Evolutionary conservation across 2,888 invertebrate genomes (phyloP), one percentile per base, ranked within the genome.

Genomic region (Dryocosmus kuriphilus): DNA sequence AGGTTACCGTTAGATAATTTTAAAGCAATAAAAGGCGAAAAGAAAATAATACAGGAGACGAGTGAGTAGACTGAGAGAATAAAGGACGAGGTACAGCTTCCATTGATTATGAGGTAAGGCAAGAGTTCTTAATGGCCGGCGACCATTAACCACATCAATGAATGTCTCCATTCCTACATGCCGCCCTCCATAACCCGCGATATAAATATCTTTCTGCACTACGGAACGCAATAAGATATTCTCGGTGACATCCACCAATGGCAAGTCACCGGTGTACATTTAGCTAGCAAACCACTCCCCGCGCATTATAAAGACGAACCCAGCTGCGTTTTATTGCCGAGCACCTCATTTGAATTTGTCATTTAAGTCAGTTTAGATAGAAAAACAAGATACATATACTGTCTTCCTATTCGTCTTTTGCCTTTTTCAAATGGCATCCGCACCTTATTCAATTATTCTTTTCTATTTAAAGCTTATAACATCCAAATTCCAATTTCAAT

Each of bases 131-230:
- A 89, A 89, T 89, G 87, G 88, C 87, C 82, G 87, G 86, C 89
- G 86, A 83, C 85, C 87, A 88, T 88, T 87, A 86, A 87, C 88
- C 87, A 87, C 87, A 85, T 89, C 88, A 89, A 89, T 89, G 89
- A 86, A 89, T 82, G 84, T 81, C 83, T 87, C 85, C 83, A 86
- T 86, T 87, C 83, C 83, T 85, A 84, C 86, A 85, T 85, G 84
- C 83, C 85, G 85, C 84, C 79, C 86, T 82, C 86, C 81, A 83
- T 86, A 85, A 86, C 85, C 80, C 75, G 85, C 71, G 76, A 84
- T 88, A 88, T 89, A 89, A 89, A 89, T 89, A 89, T 86, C 81
- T 74, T 67, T 74, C 80, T 67, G 78, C 76, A 76, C 57, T 74
- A 63, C 62, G 76, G 74, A 51, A 76, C 62, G 76, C 76, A 51